Evolutionary conservation across 2,888 invertebrate species (phyloP), one percentile per base, ranked within the genome.

Genomic region (Aphodius sticticus): DNA sequence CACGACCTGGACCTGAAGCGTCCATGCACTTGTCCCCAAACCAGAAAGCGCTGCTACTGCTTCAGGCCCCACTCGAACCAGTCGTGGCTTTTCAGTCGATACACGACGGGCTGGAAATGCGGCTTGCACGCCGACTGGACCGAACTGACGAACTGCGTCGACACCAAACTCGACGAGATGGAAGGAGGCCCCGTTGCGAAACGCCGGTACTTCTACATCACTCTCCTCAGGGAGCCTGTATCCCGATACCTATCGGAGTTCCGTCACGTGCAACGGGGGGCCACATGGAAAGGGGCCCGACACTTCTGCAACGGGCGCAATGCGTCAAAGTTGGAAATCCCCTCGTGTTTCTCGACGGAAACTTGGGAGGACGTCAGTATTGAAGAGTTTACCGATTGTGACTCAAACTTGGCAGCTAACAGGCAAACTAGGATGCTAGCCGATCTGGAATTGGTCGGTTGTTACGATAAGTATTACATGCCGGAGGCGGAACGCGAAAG

Each of bases 111-210:
- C 84, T 98, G 98, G 98, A 96, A 96, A 87, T 99, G 99, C 90
- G 99, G 99, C 77, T 92, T 99, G 75, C 99, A 99, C 88, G 98
- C 99, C 36, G 99, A 99, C 91, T 99, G 97, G 96, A 99, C 99
- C 2, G 99, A 99, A 91, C 90, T 99, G 84, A 97, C 96, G 9
- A 93, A 92, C 84, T 98, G 98, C 89, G 98, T 98, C 69, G 96
- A 98, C 87, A 93, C 94, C 36, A 96, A 96, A 86, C 91, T 99
- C 87, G 96, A 98, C 89, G 95, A 96, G 88, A 95, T 96, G 87
- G 98, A 99, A 89, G 81, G 80, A 76, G 80, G 78, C 78, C 86
- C 88, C 87, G 85, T 88, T 4, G 85, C 86, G 6, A 89, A 89
- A 82, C 84, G 89, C 9, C 85, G 99, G 86, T 99, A 98, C 90